Conservation (phyloP, 1,140 invertebrate genomes). For the Trichoplusia ni region DNA sequence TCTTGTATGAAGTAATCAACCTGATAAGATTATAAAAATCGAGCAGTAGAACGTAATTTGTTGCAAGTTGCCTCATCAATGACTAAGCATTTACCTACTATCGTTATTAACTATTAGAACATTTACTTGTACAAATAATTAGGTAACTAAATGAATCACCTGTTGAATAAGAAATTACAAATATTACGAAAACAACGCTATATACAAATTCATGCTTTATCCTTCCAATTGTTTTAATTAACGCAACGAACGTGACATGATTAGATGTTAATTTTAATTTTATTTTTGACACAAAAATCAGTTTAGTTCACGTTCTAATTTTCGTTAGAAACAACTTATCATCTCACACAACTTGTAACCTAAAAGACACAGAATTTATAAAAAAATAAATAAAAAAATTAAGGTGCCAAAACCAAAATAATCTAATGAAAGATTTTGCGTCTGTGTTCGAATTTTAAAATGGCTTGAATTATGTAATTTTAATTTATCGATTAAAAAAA, state of each 20-base stretch:
- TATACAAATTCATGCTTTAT: conserved; percentile 31
- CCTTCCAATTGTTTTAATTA: conserved; percentile 14
- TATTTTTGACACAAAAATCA: background rate
- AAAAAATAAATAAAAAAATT: no score
- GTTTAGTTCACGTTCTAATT: background rate
- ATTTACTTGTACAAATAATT: background rate
- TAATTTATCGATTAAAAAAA: no score
- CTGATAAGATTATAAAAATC: no score
- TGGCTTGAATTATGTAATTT: no score
- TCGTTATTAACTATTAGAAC: no score
- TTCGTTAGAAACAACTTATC: background rate
- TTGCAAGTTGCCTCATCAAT: no score
- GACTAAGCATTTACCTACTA: no score
- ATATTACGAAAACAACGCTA: conserved; percentile 1
- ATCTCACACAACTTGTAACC: no score
- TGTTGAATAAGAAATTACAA: background rate
- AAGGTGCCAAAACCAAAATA: no score
- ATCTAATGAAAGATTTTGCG: no score
- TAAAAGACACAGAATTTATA: background rate
- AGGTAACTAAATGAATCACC: background rate
- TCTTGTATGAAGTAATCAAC: no score
- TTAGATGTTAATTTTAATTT: conserved; percentile 39
- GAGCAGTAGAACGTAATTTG: no score
- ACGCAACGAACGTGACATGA: conserved; percentile 56
- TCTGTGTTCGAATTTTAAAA: background rate